Evolutionary conservation across 2,888 invertebrate genomes (phyloP).

Genomic region (Sinohyriopsis cumingii): DNA sequence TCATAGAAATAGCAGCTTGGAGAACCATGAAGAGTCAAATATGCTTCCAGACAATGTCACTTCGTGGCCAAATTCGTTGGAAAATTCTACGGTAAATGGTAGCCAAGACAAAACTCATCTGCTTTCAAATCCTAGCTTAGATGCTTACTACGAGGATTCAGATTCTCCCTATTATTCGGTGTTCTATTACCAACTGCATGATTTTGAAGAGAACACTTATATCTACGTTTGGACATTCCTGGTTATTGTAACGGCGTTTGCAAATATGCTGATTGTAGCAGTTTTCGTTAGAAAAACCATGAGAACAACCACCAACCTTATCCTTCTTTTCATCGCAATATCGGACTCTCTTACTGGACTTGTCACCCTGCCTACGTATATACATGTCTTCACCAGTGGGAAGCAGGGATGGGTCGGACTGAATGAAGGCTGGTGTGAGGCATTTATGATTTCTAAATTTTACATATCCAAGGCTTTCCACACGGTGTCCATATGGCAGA

Average conservation of each 20-base stretch:
- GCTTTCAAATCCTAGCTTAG: too few species aligned
- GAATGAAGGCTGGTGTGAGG: slow-evolving; percentile 17
- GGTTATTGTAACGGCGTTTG: slow-evolving; percentile 22
- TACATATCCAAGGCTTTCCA: slow-evolving; percentile 28
- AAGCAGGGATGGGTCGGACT: not conserved
- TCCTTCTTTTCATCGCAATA: slow-evolving; percentile 30
- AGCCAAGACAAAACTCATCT: too few species aligned
- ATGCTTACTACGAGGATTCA: too few species aligned
- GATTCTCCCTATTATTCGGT: too few species aligned
- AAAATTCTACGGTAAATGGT: too few species aligned
- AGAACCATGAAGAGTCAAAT: too few species aligned
- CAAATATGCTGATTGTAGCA: slow-evolving; percentile 28
- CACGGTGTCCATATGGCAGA: slow-evolving; percentile 38
- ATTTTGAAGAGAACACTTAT: not conserved
- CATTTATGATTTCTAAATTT: slow-evolving; percentile 17
- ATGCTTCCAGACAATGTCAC: too few species aligned
- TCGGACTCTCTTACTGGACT: slow-evolving; percentile 33
- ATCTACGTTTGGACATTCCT: slow-evolving; percentile 11
- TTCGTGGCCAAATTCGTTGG: too few species aligned
- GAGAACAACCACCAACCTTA: slow-evolving; percentile 31
- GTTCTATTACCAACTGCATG: not conserved
- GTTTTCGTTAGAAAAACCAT: slow-evolving; percentile 27
- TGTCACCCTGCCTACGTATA: slow-evolving; percentile 28
- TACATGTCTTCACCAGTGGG: slow-evolving; percentile 1
- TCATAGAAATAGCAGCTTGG: too few species aligned